Conservation (phyloP, 2,113 vertebrate species). For the Balaeniceps rex region DNA sequence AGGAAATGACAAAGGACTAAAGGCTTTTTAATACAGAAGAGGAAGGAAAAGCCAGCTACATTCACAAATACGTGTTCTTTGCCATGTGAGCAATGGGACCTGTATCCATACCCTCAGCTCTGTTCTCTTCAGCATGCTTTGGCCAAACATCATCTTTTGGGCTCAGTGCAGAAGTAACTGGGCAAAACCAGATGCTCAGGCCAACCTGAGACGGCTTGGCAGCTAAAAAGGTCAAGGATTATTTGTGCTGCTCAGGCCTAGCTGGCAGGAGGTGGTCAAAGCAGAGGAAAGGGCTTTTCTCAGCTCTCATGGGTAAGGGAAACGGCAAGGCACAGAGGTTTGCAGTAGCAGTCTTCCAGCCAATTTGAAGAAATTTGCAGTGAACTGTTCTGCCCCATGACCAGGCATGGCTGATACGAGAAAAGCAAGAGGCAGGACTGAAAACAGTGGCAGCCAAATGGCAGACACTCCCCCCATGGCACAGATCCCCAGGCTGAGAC, state of each 20-base stretch:
- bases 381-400: fast-evolving
- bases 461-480: neutral
- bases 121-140: neutral
- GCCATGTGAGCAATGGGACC: neutral
- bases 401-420: neutral
- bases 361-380: neutral
- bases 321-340: neutral
- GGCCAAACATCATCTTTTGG: neutral
- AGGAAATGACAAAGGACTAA: neutral
- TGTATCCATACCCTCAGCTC: neutral
- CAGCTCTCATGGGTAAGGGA: neutral
- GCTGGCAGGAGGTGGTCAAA: neutral
- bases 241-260: neutral
- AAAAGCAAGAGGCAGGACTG: neutral
- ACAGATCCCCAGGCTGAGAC: neutral
- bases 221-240: neutral
- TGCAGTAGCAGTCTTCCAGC: neutral
- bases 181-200: neutral
- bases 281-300: neutral
- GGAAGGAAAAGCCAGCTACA: neutral
- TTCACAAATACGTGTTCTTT: neutral
- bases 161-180: neutral
- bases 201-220: neutral
- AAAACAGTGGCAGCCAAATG: neutral
- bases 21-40: neutral